A percentile compares a stretch with the other conserved stretches of the same genome.
Conservation (phyloP, 2,113 vertebrate species). For the Nansenia antarctica region DNA sequence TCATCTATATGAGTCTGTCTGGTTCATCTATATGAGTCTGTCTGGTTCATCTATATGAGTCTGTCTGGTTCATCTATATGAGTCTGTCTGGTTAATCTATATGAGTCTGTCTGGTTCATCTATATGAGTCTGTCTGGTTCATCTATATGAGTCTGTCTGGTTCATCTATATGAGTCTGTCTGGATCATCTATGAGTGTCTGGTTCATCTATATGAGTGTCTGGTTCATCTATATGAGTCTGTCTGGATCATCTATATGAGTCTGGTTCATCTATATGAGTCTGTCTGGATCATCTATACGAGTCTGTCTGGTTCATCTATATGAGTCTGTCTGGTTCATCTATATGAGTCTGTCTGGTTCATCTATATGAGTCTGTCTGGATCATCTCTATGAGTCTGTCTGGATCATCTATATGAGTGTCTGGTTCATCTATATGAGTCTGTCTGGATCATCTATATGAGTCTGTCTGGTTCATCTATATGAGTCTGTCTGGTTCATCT, state of each 20-base stretch:
- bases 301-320: constrained; percentile 17
- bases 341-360: constrained; percentile 11
- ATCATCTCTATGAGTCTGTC: constrained; percentile 16
- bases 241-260: constrained; percentile 21
- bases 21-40: constrained; percentile 19
- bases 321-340: constrained; percentile 17
- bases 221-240: no score
- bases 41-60: constrained; percentile 15
- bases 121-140: constrained; percentile 11
- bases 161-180: constrained; percentile 19
- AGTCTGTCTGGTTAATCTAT: no score
- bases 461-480: constrained; percentile 19
- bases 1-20: constrained; percentile 16
- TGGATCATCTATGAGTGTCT: constrained; percentile 13
- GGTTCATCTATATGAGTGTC: no score
- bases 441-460: no score
- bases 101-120: constrained; percentile 17
- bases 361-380: constrained; percentile 15
- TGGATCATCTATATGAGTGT: constrained; percentile 21
- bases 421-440: no score
- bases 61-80: constrained; percentile 21
- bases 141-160: constrained; percentile 15
- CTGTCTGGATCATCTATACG: no score
- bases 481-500: constrained; percentile 17
- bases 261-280: no score